Evolutionary conservation across 2,888 invertebrate species (phyloP), one percentile per base, ranked within the genome.

Genomic region (Alsophila aescularia): DNA sequence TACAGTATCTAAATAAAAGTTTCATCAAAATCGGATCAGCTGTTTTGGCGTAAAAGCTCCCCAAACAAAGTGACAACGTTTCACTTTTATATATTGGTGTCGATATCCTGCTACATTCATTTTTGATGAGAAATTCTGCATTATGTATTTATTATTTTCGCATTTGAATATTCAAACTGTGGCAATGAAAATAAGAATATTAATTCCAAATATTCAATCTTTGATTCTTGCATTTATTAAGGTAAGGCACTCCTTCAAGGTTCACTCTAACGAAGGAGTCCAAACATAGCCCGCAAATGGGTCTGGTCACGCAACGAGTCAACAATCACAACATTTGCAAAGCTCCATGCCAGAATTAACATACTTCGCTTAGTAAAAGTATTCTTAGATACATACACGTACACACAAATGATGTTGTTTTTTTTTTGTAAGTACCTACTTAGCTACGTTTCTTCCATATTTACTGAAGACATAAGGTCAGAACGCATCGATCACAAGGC

Each of bases 241-340:
- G 54, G 49, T 63, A 56, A 61, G 70, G 72, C 75, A 69, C 73
- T 69, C 74, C 73, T 75, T 67, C 69, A 72, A 73, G 72, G 71
- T 72, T 68, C 58, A 64, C 73, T 68, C 73, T 79, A 83, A 79
- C 70, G 70, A 74, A 75, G 71, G 75, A 80, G 73, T 67, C 52
- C 62, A 72, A 77, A 79, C 70, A 70, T 67, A 57, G 60, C 65
- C 44, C 31, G 48, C 69, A 77, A 82, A 83, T 83, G 76, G 69
- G 69, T 67, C 58, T 57, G 49, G 80, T 79, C 84, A 85, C 83
- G 83, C 83, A 70, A 83, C 55, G 64, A 64, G 65, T 66, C 64
- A 55, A 67, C 60, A 58, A 61, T 67, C 64, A 64, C 62, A 24
- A 24, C 24, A 24, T 24, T 24, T 24, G 24, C 69, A 64, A 56